These are phyloP conservation scores for Ophioninae sp. DNA, from an alignment of 2,888 invertebrate genomes.

Conservation along the genomic window DNA sequence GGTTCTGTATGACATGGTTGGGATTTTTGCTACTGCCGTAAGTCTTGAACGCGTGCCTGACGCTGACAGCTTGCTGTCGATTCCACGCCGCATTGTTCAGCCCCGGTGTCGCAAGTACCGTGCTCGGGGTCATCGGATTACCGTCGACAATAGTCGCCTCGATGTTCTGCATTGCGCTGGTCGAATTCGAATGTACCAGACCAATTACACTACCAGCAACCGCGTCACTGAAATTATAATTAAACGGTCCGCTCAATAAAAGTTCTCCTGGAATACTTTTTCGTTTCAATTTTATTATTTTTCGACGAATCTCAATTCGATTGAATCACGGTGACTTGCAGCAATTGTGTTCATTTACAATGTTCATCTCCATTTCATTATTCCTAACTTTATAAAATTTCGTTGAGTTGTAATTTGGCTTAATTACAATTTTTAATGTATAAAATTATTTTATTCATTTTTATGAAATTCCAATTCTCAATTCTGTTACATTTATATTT, in stretches of 20 bases:
- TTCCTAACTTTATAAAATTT: too few relatives aligned
- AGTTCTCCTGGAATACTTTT: background rate
- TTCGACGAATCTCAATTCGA: too few relatives aligned
- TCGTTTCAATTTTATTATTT: background rate
- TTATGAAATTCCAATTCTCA: too few relatives aligned
- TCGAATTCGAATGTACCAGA: slow-evolving; percentile 69
- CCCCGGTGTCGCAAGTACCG: slow-evolving; percentile 77
- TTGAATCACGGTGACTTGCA: too few relatives aligned
- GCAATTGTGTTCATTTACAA: too few relatives aligned
- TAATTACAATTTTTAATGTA: too few relatives aligned
- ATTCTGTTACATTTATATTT: too few relatives aligned
- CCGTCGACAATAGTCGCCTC: slow-evolving; percentile 70
- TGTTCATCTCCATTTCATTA: background rate
- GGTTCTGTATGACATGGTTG: slow-evolving; percentile 92
- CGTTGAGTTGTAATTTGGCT: too few relatives aligned
- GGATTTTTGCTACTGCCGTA: slow-evolving; percentile 94
- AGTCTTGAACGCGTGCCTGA: slow-evolving; percentile 93
- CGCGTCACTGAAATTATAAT: slow-evolving; percentile 77
- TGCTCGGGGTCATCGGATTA: slow-evolving; percentile 69
- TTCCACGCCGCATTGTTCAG: slow-evolving; percentile 82
- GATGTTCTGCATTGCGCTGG: slow-evolving; percentile 72
- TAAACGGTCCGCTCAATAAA: background rate
- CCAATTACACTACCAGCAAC: slow-evolving; percentile 79
- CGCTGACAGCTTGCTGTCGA: slow-evolving; percentile 92
- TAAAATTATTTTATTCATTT: too few relatives aligned